Evolutionary conservation across 2,113 vertebrate species (phyloP).

Genomic region (Percina caprodes): DNA sequence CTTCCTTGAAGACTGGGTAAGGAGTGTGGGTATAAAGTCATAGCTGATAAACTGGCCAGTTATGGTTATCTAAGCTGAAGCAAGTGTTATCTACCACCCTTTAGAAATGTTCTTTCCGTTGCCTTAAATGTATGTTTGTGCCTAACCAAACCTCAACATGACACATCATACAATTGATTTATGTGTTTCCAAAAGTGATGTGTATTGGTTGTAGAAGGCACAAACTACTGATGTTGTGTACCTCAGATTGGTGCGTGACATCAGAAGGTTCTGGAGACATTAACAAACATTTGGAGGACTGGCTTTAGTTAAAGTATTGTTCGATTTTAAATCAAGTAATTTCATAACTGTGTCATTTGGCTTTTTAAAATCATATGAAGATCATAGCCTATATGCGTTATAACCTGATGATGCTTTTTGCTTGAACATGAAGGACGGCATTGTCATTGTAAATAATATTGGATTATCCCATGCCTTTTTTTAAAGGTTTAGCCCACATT

Average conservation of each 20-base stretch:
- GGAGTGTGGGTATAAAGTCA: background rate
- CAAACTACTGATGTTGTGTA: background rate
- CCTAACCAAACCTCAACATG: too few species aligned
- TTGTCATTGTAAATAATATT: background rate
- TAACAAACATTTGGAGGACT: background rate
- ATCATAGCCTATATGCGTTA: too few species aligned
- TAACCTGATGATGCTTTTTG: too few species aligned
- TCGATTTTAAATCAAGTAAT: too few species aligned
- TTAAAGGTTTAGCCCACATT: background rate
- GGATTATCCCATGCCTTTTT: background rate
- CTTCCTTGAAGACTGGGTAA: background rate
- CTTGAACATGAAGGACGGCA: too few species aligned
- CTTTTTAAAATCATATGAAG: too few species aligned
- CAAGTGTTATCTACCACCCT: background rate
- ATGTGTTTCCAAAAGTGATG: background rate
- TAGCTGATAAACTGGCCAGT: too few species aligned
- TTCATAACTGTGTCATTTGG: too few species aligned
- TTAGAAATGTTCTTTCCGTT: background rate
- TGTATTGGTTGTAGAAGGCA: background rate
- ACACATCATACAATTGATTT: background rate
- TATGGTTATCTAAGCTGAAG: too few species aligned
- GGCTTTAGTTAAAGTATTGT: too few species aligned
- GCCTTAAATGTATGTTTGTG: too few species aligned
- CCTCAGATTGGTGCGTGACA: background rate
- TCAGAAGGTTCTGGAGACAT: background rate